These are phyloP conservation scores for Dascillus cervinus DNA, from an alignment of 2,888 invertebrate genomes.

Conservation along the genomic window DNA sequence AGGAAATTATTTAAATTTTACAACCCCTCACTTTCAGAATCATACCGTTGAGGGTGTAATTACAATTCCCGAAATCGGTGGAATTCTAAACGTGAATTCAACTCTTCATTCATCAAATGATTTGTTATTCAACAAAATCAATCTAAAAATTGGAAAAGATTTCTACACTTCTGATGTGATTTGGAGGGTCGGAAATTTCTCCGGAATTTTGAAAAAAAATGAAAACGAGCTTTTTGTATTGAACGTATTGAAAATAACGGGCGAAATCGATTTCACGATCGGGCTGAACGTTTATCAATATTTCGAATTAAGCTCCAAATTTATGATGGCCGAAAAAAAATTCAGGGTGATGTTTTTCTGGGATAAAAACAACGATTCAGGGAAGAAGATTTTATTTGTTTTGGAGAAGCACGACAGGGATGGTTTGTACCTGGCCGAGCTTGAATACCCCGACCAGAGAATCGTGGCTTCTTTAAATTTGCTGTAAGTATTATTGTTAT, in stretches of 20 bases:
- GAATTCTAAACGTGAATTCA: constrained; percentile 14
- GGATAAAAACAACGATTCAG: constrained; percentile 21
- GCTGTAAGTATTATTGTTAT: constrained; percentile 17
- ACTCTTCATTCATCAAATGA: constrained; percentile 18
- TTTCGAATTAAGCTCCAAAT: constrained; percentile 16
- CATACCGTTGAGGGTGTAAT: constrained; percentile 11
- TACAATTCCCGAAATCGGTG: constrained; percentile 15
- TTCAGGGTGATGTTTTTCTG: constrained; percentile 21
- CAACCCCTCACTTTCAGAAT: constrained; percentile 14
- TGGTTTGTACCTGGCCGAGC: constrained; percentile 17
- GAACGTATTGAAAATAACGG: constrained; percentile 10
- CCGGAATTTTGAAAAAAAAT: constrained; percentile 15
- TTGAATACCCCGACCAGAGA: constrained; percentile 22
- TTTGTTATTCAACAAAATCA: constrained; percentile 14
- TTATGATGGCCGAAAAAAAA: constrained; percentile 14
- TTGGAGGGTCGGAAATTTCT: constrained; percentile 15
- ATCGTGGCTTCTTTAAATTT: constrained; percentile 18
- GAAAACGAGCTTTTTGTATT: constrained; percentile 16
- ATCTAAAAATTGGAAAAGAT: constrained; percentile 11
- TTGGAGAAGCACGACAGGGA: constrained; percentile 12
- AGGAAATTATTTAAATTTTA: constrained; percentile 19
- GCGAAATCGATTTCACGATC: constrained; percentile 12
- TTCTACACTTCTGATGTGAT: constrained; percentile 13
- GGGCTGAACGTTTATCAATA: constrained; percentile 24
- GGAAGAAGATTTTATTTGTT: constrained; percentile 14